These are phyloP conservation scores for Melikaiella ostensackeni DNA, from an alignment of 2,888 invertebrate genomes.

Conservation along the genomic window DNA sequence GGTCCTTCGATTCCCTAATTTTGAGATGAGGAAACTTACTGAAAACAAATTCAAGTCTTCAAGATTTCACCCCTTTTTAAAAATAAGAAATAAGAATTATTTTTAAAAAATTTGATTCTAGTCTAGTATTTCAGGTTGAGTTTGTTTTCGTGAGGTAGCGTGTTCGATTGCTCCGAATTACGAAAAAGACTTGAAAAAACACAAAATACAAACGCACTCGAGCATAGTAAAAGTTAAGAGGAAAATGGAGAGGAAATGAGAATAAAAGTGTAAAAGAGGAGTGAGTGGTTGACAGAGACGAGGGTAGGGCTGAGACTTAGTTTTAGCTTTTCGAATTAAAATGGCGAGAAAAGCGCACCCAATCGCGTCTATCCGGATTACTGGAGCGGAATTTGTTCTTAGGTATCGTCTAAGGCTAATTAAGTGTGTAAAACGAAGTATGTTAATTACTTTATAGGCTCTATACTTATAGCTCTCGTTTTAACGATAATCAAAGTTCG, in stretches of 20 bases:
- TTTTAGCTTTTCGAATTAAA: conserved; percentile 34
- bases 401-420: conserved; percentile 38
- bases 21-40: background rate
- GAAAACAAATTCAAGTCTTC: conserved; percentile 30
- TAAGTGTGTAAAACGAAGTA: conserved; percentile 41
- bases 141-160: conserved; percentile 21
- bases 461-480: conserved; percentile 38
- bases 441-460: conserved; percentile 39
- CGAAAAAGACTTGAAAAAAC: conserved; percentile 47
- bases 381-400: conserved; percentile 24
- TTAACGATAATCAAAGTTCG: conserved; percentile 31
- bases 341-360: conserved; percentile 42
- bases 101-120: conserved; percentile 17
- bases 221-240: conserved; percentile 38
- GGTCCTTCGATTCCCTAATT: background rate
- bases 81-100: conserved; percentile 5
- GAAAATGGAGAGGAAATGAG: conserved; percentile 36
- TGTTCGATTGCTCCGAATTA: conserved; percentile 21
- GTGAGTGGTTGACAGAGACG: conserved; percentile 35
- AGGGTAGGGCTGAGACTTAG: conserved; percentile 28
- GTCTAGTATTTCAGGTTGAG: conserved; percentile 25
- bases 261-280: conserved; percentile 19
- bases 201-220: conserved; percentile 46
- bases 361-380: conserved; percentile 33
- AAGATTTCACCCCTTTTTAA: background rate